Evolutionary conservation across 1,140 invertebrate species (phyloP).

Genomic region (Physella acuta): DNA sequence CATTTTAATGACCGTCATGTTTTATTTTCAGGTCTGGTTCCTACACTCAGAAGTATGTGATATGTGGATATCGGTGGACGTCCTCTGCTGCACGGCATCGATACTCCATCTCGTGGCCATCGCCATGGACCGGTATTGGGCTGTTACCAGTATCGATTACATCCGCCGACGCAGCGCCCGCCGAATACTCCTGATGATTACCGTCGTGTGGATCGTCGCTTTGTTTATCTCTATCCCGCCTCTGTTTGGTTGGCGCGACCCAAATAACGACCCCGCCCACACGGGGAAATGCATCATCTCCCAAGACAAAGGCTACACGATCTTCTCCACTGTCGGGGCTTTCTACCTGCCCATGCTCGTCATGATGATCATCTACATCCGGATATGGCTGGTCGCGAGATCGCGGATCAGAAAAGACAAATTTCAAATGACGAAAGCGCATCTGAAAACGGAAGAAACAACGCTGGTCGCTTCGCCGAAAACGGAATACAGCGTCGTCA

Average conservation of each 20-base stretch:
- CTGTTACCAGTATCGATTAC: constrained; percentile 92
- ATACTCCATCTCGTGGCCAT: constrained; percentile 94
- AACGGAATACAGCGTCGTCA: constrained; percentile 34
- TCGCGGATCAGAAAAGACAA: constrained; percentile 52
- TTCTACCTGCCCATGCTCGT: constrained; percentile 60
- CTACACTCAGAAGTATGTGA: constrained; percentile 61
- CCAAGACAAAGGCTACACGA: constrained; percentile 55
- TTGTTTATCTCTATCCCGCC: constrained; percentile 86
- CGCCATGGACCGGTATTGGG: constrained; percentile 92
- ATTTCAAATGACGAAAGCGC: constrained; percentile 34
- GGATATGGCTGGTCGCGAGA: constrained; percentile 55
- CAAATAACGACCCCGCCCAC: constrained; percentile 41
- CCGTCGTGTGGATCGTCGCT: constrained; percentile 81
- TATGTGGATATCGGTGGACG: constrained; percentile 64
- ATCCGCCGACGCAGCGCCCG: constrained; percentile 81
- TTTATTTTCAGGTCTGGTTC: constrained; percentile 69
- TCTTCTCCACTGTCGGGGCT: constrained; percentile 59
- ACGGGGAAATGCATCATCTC: constrained; percentile 54
- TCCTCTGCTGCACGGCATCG: constrained; percentile 89
- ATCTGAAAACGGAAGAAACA: constrained; percentile 23
- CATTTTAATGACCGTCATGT: no score
- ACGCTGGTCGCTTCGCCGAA: constrained; percentile 26
- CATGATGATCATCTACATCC: constrained; percentile 58
- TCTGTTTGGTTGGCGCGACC: constrained; percentile 65
- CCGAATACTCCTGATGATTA: constrained; percentile 88